Evolutionary conservation across 2,888 invertebrate species (phyloP).

Genomic region (Petrolisthes cinctipes): DNA sequence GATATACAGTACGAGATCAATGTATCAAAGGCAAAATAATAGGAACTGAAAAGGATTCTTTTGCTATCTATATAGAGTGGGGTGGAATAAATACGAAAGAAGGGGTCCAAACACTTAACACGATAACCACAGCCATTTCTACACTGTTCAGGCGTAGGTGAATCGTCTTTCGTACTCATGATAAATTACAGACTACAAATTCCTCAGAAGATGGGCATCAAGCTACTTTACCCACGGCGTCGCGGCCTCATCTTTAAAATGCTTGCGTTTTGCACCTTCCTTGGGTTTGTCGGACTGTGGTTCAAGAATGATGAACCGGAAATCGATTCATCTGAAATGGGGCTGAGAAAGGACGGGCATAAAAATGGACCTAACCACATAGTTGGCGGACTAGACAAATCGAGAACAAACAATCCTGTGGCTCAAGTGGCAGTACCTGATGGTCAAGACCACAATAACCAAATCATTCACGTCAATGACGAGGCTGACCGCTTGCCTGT

Average conservation of each 20-base stretch:
- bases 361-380: slow-evolving; percentile 6
- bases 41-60: too few species aligned
- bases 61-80: too few species aligned
- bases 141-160: background rate
- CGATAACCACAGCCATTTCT: background rate
- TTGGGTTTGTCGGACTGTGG: slow-evolving; percentile 59
- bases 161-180: background rate
- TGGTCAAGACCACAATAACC: background rate
- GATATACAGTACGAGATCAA: too few species aligned
- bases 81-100: background rate
- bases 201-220: slow-evolving; percentile 52
- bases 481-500: slow-evolving; percentile 20
- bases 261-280: slow-evolving; percentile 47
- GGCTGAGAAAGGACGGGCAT: slow-evolving; percentile 6
- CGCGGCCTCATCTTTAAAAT: slow-evolving; percentile 47
- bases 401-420: slow-evolving; percentile 28
- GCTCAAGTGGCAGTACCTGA: slow-evolving; percentile 25
- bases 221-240: slow-evolving; percentile 47
- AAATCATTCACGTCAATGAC: slow-evolving; percentile 27
- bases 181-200: slow-evolving; percentile 34
- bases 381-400: background rate
- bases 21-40: too few species aligned
- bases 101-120: background rate
- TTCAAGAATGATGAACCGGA: slow-evolving; percentile 44
- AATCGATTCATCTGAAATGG: slow-evolving; percentile 12